phyloP scores from a whole-genome alignment of 2,113 vertebrate species.

The Cynopterus brachyotis region DNA sequence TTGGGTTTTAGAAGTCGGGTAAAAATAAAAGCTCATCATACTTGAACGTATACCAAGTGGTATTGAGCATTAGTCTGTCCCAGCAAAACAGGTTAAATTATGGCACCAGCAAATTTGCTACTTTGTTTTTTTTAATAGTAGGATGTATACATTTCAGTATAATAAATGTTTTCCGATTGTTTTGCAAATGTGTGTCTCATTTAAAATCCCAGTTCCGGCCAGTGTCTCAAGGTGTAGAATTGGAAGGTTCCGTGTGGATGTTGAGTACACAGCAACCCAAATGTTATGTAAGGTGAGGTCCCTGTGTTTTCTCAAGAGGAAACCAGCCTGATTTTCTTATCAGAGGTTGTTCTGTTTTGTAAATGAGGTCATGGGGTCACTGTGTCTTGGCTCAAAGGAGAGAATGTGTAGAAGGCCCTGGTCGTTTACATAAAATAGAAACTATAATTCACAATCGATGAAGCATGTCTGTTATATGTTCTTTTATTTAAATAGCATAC shows the following conservation, averaged over 20 bases:
- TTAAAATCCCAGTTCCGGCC: constrained; percentile 40
- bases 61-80: constrained; percentile 79
- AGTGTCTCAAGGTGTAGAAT: not conserved
- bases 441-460: not conserved
- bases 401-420: not conserved
- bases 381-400: not conserved
- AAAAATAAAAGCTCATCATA: constrained; percentile 72
- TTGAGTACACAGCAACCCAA: not conserved
- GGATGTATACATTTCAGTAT: constrained; percentile 87
- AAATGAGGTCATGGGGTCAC: not conserved
- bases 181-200: constrained; percentile 81
- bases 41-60: constrained; percentile 73
- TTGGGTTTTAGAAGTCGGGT: constrained; percentile 75
- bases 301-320: not conserved
- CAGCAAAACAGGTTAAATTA: constrained; percentile 81
- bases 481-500: not conserved
- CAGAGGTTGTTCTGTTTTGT: not conserved
- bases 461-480: not conserved
- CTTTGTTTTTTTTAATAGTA: constrained; percentile 84
- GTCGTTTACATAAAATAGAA: not conserved
- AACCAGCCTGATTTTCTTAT: not conserved
- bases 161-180: constrained; percentile 88
- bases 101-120: constrained; percentile 86
- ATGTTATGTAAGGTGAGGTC: not conserved
- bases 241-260: rapidly evolving